phyloP scores from a whole-genome alignment of 1,140 invertebrate genomes.

The Panonychus citri region DNA sequence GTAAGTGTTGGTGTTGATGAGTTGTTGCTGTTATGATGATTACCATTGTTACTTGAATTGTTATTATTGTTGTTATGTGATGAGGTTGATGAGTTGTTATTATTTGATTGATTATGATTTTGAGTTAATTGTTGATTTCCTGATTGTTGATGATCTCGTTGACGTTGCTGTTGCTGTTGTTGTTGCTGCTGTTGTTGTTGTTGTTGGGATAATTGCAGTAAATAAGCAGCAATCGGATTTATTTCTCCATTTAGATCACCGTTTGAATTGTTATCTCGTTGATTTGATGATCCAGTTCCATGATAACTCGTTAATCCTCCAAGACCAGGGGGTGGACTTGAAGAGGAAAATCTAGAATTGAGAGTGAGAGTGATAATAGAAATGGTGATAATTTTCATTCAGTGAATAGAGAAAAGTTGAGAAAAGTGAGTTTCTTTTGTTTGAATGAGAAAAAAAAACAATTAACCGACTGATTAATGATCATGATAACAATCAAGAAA shows the following conservation, averaged over 20 bases:
- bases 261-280: not conserved
- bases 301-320: not conserved
- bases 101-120: not conserved
- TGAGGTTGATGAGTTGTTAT: not conserved
- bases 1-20: not conserved
- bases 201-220: slow-evolving; percentile 11
- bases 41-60: not conserved
- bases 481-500: too few relatives aligned
- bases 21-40: slow-evolving; percentile 2
- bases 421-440: too few relatives aligned
- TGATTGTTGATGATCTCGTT: too few relatives aligned
- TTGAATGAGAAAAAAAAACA: too few relatives aligned
- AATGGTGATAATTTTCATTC: too few relatives aligned
- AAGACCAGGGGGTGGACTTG: slow-evolving; percentile 6
- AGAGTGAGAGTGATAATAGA: not conserved
- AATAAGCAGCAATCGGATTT: slow-evolving; percentile 11
- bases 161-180: not conserved
- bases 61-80: slow-evolving; percentile 3
- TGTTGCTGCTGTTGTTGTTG: slow-evolving; percentile 9
- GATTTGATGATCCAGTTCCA: not conserved
- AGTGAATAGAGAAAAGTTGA: too few relatives aligned
- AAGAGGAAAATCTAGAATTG: not conserved
- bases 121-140: too few relatives aligned
- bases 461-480: too few relatives aligned
- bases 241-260: not conserved